Evolutionary conservation across 2,797 vertebrate genomes (phyloP), one percentile per base, ranked within the genome.

Genomic region (Aldrovandia affinis): DNA sequence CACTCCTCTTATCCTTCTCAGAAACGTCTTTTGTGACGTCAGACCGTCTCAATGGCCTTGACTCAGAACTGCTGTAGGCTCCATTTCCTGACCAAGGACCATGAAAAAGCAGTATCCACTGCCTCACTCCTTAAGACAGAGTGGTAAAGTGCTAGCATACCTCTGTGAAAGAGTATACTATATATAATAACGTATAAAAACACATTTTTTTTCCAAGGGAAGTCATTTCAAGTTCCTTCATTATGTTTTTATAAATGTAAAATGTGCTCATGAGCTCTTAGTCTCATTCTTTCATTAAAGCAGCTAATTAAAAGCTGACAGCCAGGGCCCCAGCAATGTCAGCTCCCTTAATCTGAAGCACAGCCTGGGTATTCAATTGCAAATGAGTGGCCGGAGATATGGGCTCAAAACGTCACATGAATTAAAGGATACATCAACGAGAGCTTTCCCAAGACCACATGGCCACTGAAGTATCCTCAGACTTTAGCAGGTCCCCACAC

Each of bases 251-350:
- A 42, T 42, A 7, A 42, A 73, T 73, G 14, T 73, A 42, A 73
- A 39, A 73, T 73, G 15, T 42, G 39, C 68, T 73, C 68, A 20
- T 39, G 33, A 33, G 57, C 57, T 42, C 39, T 63, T 65, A 78
- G 44, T 4, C 25, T 42, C 50, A 30, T n/a, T 28, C 55, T 12
- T 85, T 50, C 80, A 61, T 61, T 65, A 81, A 81, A 61, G 47
- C 39, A 57, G 57, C 44, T 82, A 52, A 78, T 82, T 82, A 85
- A 82, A 82, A 78, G 20, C n/a, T 78, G 84, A 81, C 52, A 75
- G 80, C 25, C 59, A 73, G 83, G 54, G 42, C n/a, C 44, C 55
- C 30, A 47, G 80, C 55, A 44, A 39, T 33, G 28, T 25, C 36
- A 78, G 33, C 18, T 77, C 80, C n/a, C 15, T n/a, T 68, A 78